Conservation (phyloP, 2,113 vertebrate genomes). For the Microtus richardsoni region DNA sequence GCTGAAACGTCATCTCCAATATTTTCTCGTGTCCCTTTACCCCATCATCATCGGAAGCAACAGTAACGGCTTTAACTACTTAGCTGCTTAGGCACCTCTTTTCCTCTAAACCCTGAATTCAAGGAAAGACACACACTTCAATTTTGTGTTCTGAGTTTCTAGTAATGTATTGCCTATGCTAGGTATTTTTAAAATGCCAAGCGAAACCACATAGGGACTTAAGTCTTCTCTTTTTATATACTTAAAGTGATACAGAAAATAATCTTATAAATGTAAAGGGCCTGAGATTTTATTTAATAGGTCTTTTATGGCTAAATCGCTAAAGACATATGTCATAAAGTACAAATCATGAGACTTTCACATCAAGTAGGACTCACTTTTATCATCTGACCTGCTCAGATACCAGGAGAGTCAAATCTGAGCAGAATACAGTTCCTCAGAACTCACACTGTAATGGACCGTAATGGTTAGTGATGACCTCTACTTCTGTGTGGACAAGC, state of each 20-base stretch:
- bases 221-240: neutral
- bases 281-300: constrained; percentile 9
- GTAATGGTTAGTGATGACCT: neutral
- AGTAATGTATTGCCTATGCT: neutral
- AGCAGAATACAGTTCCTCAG: neutral
- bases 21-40: too few relatives aligned
- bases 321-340: constrained; percentile 43
- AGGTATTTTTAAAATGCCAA: constrained; percentile 7
- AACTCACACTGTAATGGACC: neutral
- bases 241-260: constrained; percentile 20
- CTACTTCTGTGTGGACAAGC: neutral
- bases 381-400: neutral
- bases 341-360: constrained; percentile 20
- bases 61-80: neutral
- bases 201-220: neutral
- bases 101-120: constrained; percentile 29
- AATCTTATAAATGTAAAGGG: neutral
- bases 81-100: neutral
- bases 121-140: neutral
- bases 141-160: neutral
- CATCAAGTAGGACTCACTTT: neutral
- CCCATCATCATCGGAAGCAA: neutral
- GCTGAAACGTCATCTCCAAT: neutral
- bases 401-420: neutral
- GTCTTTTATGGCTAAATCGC: constrained; percentile 22